These are phyloP conservation scores for Heliconius himera DNA, from an alignment of 1,140 invertebrate species.

Conservation along the genomic window DNA sequence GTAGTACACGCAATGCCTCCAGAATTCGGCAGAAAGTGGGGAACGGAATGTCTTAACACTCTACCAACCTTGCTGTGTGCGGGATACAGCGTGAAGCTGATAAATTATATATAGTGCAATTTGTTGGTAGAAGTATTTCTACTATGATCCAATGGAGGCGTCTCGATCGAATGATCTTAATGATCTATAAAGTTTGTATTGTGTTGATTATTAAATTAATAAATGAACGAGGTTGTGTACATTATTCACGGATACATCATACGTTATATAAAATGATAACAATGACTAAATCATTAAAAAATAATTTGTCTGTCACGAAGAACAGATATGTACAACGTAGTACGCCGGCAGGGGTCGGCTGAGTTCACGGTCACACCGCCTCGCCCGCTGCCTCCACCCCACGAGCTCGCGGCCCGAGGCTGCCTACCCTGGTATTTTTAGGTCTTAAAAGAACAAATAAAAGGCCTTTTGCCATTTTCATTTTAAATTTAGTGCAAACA, in stretches of 20 bases:
- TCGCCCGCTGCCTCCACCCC: slow-evolving; percentile 40
- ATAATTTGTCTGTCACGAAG: slow-evolving; percentile 10
- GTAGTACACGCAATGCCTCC: too few species aligned
- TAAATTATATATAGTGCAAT: not conserved
- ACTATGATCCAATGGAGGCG: not conserved
- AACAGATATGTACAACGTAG: slow-evolving; percentile 42
- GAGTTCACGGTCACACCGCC: slow-evolving; percentile 71
- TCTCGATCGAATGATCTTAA: not conserved
- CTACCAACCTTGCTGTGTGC: too few species aligned
- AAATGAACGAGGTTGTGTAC: not conserved
- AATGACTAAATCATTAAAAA: slow-evolving; percentile 12
- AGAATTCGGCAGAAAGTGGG: too few species aligned
- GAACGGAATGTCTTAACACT: too few species aligned
- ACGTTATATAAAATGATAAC: slow-evolving; percentile 16
- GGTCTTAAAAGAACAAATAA: slow-evolving; percentile 22
- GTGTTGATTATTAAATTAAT: not conserved
- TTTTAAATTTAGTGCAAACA: not conserved
- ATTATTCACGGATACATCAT: not conserved
- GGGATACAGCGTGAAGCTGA: too few species aligned
- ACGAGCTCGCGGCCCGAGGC: slow-evolving; percentile 36
- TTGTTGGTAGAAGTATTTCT: too few species aligned
- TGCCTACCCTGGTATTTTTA: slow-evolving; percentile 43
- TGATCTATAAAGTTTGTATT: not conserved
- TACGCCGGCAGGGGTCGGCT: slow-evolving; percentile 56
- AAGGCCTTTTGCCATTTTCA: not conserved